phyloP scores from a whole-genome alignment of 2,888 invertebrate genomes.

The Leucania comma region DNA sequence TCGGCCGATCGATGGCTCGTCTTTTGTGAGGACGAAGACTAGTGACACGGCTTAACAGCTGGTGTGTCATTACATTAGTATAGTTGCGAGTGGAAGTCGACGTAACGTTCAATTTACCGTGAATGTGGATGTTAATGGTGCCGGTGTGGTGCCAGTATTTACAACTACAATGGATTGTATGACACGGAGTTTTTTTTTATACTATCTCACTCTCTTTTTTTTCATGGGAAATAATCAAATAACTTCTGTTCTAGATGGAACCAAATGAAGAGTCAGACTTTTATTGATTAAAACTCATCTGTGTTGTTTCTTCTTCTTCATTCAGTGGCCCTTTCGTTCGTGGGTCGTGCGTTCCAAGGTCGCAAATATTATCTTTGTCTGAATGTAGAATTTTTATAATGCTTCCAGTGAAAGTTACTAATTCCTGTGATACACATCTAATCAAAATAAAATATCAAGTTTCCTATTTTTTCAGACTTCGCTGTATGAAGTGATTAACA shows the following conservation, averaged over 20 bases:
- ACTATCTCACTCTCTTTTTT: not conserved
- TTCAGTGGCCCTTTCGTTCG: too few relatives aligned
- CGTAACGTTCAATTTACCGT: slow-evolving; percentile 44
- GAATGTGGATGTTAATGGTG: slow-evolving; percentile 51
- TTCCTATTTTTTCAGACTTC: too few relatives aligned
- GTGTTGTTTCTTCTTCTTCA: too few relatives aligned
- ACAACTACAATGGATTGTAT: slow-evolving; percentile 30
- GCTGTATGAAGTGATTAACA: too few relatives aligned
- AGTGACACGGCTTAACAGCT: slow-evolving; percentile 74
- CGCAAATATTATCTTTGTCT: too few relatives aligned
- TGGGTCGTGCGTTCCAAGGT: too few relatives aligned
- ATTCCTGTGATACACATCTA: not conserved
- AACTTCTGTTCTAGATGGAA: too few relatives aligned
- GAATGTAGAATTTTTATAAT: not conserved
- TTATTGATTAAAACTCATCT: too few relatives aligned
- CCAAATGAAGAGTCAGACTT: too few relatives aligned
- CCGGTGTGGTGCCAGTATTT: slow-evolving; percentile 16
- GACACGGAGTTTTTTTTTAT: slow-evolving; percentile 13
- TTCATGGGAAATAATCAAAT: too few relatives aligned
- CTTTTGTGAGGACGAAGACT: slow-evolving; percentile 81
- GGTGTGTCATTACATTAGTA: slow-evolving; percentile 72
- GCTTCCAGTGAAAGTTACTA: slow-evolving; percentile 1
- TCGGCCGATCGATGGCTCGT: slow-evolving; percentile 83
- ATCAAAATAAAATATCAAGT: not conserved
- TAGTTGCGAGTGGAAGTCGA: slow-evolving; percentile 42